Percentiles rank a stretch among this genome's conserved stretches.
Evolutionary conservation across 2,113 vertebrate genomes (phyloP).

Genomic region (Suncus etruscus): DNA sequence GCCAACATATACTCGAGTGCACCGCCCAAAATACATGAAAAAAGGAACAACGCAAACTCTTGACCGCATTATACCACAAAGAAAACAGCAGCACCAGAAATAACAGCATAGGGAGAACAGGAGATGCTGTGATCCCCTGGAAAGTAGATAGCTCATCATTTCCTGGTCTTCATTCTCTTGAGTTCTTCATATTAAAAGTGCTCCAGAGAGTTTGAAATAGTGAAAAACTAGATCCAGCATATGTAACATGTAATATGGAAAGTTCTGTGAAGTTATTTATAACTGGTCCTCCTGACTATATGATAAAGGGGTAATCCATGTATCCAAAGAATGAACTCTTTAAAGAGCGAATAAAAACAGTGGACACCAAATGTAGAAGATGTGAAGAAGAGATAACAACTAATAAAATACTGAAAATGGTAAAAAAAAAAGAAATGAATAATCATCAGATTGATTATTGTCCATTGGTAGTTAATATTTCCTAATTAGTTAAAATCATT

Average conservation of each 20-base stretch:
- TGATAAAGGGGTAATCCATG: background rate
- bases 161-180: background rate
- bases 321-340: background rate
- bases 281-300: conserved; percentile 6
- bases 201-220: background rate
- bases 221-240: background rate
- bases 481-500: background rate
- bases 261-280: background rate
- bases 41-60: no score
- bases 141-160: background rate
- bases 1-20: no score
- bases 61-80: no score
- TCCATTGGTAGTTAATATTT: background rate
- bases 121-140: background rate
- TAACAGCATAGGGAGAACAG: no score
- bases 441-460: background rate
- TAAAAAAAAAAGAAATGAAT: no score
- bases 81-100: no score
- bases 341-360: background rate
- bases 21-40: no score
- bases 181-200: background rate
- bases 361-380: background rate
- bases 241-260: conserved; percentile 7
- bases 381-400: background rate
- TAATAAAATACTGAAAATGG: background rate